A percentile compares a stretch with the other conserved stretches of the same genome.
Conservation (phyloP, 2,113 vertebrate species). For the Hyperopisus bebe region DNA sequence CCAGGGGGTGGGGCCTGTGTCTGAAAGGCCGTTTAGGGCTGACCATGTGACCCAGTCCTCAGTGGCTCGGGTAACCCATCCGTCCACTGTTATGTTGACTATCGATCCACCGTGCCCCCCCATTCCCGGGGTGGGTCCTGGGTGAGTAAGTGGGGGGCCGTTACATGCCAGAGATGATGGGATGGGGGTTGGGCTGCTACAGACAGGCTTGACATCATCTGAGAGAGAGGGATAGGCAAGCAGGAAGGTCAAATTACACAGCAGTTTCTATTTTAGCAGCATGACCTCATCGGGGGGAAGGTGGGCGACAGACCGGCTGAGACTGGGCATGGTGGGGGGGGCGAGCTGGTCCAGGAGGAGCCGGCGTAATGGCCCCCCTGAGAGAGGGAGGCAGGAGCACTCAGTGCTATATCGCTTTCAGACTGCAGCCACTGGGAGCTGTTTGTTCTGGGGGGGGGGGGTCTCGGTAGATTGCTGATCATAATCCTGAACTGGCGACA, state of each 20-base stretch:
- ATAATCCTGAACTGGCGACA: neutral
- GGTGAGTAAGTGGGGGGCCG: neutral
- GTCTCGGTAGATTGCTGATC: neutral
- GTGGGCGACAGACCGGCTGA: neutral
- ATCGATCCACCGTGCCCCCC: conserved; percentile 47
- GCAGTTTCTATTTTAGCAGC: conserved; percentile 33
- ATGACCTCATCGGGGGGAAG: conserved; percentile 30
- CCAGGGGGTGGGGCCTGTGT: neutral
- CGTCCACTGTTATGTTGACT: conserved; percentile 16
- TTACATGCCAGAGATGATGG: neutral
- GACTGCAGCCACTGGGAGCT: too few species aligned
- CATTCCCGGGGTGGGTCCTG: conserved; percentile 17
- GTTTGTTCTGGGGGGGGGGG: neutral
- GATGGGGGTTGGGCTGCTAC: neutral
- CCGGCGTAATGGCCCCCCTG: neutral
- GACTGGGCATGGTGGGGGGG: neutral
- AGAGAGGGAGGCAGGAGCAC: neutral
- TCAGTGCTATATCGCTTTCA: neutral
- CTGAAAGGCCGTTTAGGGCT: neutral
- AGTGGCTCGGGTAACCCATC: conserved; percentile 2
- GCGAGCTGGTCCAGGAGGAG: neutral
- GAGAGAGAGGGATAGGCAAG: conserved; percentile 23
- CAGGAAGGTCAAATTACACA: conserved; percentile 32
- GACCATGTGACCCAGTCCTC: neutral
- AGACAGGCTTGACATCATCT: neutral